phyloP scores from a whole-genome alignment of 2,797 vertebrate genomes.

The Astyanax mexicanus region DNA sequence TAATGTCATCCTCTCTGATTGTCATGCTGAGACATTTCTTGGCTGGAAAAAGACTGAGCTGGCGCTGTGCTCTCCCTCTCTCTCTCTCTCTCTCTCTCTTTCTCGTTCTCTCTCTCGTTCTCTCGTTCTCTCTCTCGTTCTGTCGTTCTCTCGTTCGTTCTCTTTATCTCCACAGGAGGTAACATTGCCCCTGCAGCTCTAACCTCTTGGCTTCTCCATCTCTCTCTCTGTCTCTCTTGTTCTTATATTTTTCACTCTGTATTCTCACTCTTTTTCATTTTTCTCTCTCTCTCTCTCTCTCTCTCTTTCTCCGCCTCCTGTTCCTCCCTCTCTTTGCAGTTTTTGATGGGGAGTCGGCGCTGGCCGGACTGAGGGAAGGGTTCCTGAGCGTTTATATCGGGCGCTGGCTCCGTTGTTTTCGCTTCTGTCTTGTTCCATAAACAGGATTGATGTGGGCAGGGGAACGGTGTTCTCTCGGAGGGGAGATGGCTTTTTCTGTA shows the following conservation, averaged over 20 bases:
- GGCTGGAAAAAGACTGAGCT: constrained; percentile 23
- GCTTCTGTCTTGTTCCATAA: constrained; percentile 41
- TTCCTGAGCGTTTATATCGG: background rate
- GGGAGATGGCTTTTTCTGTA: constrained; percentile 31
- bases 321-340: constrained; percentile 2
- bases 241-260: no score
- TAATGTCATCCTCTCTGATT: constrained; percentile 39
- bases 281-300: background rate
- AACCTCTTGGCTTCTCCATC: background rate
- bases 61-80: constrained; percentile 10
- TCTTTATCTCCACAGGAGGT: constrained; percentile 43
- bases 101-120: background rate
- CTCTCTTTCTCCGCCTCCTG: background rate
- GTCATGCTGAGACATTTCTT: constrained; percentile 26
- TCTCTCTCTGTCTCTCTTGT: background rate
- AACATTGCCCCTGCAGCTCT: constrained; percentile 9
- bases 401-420: background rate
- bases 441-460: constrained; percentile 38
- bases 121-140: background rate
- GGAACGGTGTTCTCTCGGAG: constrained; percentile 32
- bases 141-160: background rate
- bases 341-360: constrained; percentile 22
- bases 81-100: background rate
- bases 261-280: background rate
- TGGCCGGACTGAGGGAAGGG: constrained; percentile 16